Evolutionary conservation across 2,888 invertebrate genomes (phyloP).

Genomic region (Napeogenes inachia): DNA sequence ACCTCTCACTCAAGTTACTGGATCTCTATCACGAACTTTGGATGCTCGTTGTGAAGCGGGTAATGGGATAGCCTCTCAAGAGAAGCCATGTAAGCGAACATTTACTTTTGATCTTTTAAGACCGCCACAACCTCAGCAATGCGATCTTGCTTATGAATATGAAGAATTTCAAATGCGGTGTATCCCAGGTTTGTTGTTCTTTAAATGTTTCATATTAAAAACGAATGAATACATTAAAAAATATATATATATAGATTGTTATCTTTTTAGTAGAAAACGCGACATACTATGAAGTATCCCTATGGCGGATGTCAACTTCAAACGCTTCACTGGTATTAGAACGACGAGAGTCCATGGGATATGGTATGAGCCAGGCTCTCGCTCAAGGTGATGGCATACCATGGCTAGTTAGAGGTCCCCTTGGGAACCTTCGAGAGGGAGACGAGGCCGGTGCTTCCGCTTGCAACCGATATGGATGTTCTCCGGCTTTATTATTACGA

Average conservation of each 20-base stretch:
- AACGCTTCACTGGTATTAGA: constrained; percentile 62
- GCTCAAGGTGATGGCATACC: constrained; percentile 46
- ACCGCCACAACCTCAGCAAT: constrained; percentile 62
- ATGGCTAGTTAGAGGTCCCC: constrained; percentile 53
- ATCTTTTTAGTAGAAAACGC: constrained; percentile 62
- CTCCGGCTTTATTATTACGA: constrained; percentile 53
- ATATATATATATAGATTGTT: not conserved
- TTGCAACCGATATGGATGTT: constrained; percentile 69
- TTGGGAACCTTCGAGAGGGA: constrained; percentile 51
- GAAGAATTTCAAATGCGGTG: constrained; percentile 70
- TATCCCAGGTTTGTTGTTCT: constrained; percentile 53
- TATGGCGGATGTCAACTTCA: constrained; percentile 65
- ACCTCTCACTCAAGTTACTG: constrained; percentile 60
- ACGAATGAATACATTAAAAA: not conserved
- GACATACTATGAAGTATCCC: constrained; percentile 68
- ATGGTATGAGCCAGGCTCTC: constrained; percentile 55
- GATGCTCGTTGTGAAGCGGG: constrained; percentile 62
- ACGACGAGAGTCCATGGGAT: constrained; percentile 59
- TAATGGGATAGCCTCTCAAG: constrained; percentile 63
- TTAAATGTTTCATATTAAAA: not conserved
- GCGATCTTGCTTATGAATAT: constrained; percentile 64
- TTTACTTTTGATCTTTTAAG: constrained; percentile 61
- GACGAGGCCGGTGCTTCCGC: constrained; percentile 69
- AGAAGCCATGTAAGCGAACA: constrained; percentile 53
- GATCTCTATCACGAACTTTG: constrained; percentile 52